Base-by-base conservation (phyloP, 2,888 invertebrate genomes). In the Eremobia ochroleuca region DNA sequence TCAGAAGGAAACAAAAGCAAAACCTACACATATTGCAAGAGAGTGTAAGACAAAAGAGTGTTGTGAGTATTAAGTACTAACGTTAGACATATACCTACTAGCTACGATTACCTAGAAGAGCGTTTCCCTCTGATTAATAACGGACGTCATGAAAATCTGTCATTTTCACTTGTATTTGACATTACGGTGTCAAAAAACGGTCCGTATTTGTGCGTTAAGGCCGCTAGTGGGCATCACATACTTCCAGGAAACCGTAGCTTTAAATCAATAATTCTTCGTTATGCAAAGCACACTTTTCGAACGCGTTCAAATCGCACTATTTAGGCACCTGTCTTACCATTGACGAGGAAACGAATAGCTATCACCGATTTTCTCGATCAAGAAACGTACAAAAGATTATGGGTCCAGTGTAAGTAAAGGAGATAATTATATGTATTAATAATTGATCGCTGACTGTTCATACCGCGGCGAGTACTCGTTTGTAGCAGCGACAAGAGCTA, bases 1-100 rank as follows among this genome's bases (percentile, higher is more conserved):
- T 96, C 87, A 91, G 92, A 79, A 92, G 96, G 52, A 88, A 92
- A 76, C 88, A 93, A 65, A 94, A 94, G 88, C 82, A 91, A 43
- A 91, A 93, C 71, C 85, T 96, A 58, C 87, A 89, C 4, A 84
- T 84, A 11, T 77, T 93, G 40, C 92, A 93, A 82, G 90, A 92
- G 61, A 92, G 90, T 76, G 81, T 93, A 28, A 90, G 91, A 58
- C 90, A 85, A 69, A 90, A 89, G 68, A 92, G 91, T 71, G 69
- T 91, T 71, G 95, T 95, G 86, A 94, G 94, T 92, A 77, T 34
- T 37, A 0, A 71, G 2, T 13, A 21, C 11, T 13, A 13, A 58
- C 5, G 11, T 9, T 55, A 52, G 15, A 25, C 5, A 5, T 46
- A 55, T 40, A 40, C 40, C 40, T 40, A 40, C 37, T 37, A n/a